These are phyloP conservation scores for Anolis sagrei DNA, from an alignment of 2,113 vertebrate species.

Conservation along the genomic window DNA sequence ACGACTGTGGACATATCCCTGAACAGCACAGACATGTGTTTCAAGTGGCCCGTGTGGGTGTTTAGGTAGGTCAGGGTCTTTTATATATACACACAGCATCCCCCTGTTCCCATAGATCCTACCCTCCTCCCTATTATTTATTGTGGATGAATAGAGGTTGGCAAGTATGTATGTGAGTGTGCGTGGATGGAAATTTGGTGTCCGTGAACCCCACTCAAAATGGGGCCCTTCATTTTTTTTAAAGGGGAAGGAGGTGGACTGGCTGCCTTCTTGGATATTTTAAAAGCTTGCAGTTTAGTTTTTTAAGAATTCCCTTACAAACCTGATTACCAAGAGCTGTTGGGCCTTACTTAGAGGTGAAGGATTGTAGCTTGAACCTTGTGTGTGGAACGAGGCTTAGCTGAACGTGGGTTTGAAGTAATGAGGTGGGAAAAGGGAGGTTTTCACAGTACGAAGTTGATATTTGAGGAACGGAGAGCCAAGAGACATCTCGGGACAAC, in stretches of 20 bases:
- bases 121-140: slow-evolving; percentile 19
- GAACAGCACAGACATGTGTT: background rate
- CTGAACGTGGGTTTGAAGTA: slow-evolving; percentile 5
- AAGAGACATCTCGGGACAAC: background rate
- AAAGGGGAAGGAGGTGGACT: background rate
- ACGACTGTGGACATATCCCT: background rate
- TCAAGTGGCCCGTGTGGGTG: background rate
- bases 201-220: background rate
- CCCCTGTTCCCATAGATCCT: background rate
- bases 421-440: background rate
- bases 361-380: slow-evolving; percentile 22
- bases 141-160: slow-evolving; percentile 36
- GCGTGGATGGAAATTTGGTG: slow-evolving; percentile 7
- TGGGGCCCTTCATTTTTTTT: background rate
- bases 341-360: slow-evolving; percentile 36
- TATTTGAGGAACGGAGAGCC: slow-evolving; percentile 8
- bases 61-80: background rate
- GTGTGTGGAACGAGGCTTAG: slow-evolving; percentile 9
- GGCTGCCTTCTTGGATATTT: slow-evolving; percentile 15
- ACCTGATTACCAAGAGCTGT: slow-evolving; percentile 18
- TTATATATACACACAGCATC: slow-evolving; percentile 2
- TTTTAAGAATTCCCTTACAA: background rate
- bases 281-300: slow-evolving; percentile 30
- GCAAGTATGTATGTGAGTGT: slow-evolving; percentile 30
- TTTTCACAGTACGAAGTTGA: slow-evolving; percentile 23